A percentile compares a stretch with the other conserved stretches of the same genome.
phyloP scores from a whole-genome alignment of 2,113 vertebrate genomes.

The human (Homo sapiens) region GRCh38 chr4:23891001-23891500 shows the following conservation, averaged over 20 bases:
- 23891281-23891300: not conserved
- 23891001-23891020: slow-evolving; percentile 17
- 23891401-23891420: slow-evolving; percentile 48
- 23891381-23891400: slow-evolving; percentile 35
- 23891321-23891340: not conserved
- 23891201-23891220: slow-evolving; percentile 31
- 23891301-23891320: not conserved
- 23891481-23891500: slow-evolving; percentile 65
- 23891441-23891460: slow-evolving; percentile 74
- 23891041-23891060: not conserved
- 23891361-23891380: not conserved
- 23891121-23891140: slow-evolving; percentile 81
- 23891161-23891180: slow-evolving; percentile 70
- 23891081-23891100: slow-evolving; percentile 25
- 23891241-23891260: not conserved
- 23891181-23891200: not conserved
- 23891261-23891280: not conserved
- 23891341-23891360: slow-evolving; percentile 21
- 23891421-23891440: slow-evolving; percentile 74
- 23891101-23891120: slow-evolving; percentile 60
- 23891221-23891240: slow-evolving; percentile 58
- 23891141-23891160: slow-evolving; percentile 78
- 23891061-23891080: slow-evolving; percentile 32
- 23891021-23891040: slow-evolving; percentile 22
- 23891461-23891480: slow-evolving; percentile 76